Base-by-base conservation (phyloP, 2,888 invertebrate genomes). In the Cryptocheilus praepositus region DNA sequence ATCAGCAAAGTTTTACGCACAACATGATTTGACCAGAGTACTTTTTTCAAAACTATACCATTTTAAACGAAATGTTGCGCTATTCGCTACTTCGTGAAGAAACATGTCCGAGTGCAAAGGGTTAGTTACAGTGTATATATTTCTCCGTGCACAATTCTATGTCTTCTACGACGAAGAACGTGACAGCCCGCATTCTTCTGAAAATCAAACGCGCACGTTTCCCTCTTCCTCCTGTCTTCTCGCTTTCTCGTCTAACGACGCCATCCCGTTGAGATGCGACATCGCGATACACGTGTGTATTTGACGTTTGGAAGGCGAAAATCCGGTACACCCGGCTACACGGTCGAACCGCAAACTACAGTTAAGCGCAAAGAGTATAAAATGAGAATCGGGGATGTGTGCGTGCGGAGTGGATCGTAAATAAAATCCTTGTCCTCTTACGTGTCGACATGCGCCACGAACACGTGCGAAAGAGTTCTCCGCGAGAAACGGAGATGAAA, bases 301-400 rank as follows among this genome's bases (percentile, higher is more conserved):
- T 56, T 57, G 58, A 60, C 54, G 61, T 25, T 64, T 18, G 72
- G 66, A 72, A 71, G 36, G 68, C 65, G 64, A 74, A 67, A 58
- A 61, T 64, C 54, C 66, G 65, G 51, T 62, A 59, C 63, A 57
- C 66, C 66, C 70, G 68, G 61, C 68, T 65, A 36, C 36, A 65
- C 74, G 77, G 79, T 67, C 64, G 81, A 72, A 84, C 84, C 84
- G 76, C 83, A 80, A 79, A 81, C 81, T 81, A 83, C 84, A 84
- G 82, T 84, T 83, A 83, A 78, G 75, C 76, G 80, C 78, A 79
- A 82, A 73, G 70, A 82, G 81, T 76, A 81, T 81, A 81, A 81
- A 81, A 81, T 74, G 79, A 81, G 74, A 76, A 80, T 77, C 77
- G 77, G 74, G 76, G 54, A 71, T 72, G 74, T 75, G 78, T 79